phyloP scores from a whole-genome alignment of 1,140 invertebrate genomes.

The Drosophila truncata region DNA sequence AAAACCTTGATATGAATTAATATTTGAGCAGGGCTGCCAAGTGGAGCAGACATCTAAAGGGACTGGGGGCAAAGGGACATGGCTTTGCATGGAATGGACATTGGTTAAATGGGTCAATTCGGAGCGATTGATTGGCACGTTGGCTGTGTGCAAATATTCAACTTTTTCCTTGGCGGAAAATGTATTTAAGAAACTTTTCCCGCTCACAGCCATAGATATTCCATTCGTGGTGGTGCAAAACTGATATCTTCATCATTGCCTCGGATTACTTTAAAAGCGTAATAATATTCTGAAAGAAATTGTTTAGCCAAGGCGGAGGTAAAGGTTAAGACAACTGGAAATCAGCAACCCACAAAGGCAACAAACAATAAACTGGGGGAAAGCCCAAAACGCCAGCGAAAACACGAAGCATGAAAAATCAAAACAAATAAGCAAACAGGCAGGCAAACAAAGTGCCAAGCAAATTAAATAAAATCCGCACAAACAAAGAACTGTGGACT shows the following conservation, averaged over 20 bases:
- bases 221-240: neutral
- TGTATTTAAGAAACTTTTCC: slow-evolving; percentile 5
- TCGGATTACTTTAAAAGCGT: slow-evolving; percentile 3
- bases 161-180: slow-evolving; percentile 14
- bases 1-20: slow-evolving; percentile 83
- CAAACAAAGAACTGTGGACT: slow-evolving; percentile 40
- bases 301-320: slow-evolving; percentile 22
- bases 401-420: slow-evolving; percentile 67
- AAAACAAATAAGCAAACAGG: slow-evolving; percentile 76
- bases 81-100: slow-evolving; percentile 48
- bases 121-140: slow-evolving; percentile 39
- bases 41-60: slow-evolving; percentile 51
- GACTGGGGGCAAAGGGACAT: slow-evolving; percentile 16
- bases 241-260: slow-evolving; percentile 14
- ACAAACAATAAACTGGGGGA: slow-evolving; percentile 25
- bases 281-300: slow-evolving; percentile 8
- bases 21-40: slow-evolving; percentile 75
- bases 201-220: neutral
- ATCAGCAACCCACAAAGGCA: slow-evolving; percentile 24
- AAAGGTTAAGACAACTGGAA: slow-evolving; percentile 38
- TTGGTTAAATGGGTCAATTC: slow-evolving; percentile 60
- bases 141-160: slow-evolving; percentile 31
- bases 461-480: slow-evolving; percentile 73
- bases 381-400: slow-evolving; percentile 38
- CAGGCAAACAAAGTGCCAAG: slow-evolving; percentile 69